phyloP scores from a whole-genome alignment of 2,113 vertebrate species.

The Mellivora capensis region DNA sequence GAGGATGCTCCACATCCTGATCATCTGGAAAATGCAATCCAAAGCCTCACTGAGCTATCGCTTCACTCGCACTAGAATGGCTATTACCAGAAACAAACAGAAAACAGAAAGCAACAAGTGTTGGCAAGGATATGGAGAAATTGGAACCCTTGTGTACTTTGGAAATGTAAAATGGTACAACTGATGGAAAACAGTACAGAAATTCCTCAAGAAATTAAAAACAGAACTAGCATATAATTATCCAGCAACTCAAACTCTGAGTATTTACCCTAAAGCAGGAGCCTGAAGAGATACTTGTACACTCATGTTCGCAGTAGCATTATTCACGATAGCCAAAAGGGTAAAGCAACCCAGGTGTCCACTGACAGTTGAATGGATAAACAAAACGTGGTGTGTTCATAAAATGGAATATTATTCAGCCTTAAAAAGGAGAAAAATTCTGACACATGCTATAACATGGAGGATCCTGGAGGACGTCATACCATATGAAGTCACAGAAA shows the following conservation, averaged over 20 bases:
- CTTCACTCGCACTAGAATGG: neutral
- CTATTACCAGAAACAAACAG: neutral
- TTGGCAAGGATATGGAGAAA: neutral
- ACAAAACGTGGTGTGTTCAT: neutral
- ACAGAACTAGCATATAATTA: neutral
- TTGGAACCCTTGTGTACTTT: neutral
- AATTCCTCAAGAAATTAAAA: neutral
- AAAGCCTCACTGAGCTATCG: neutral
- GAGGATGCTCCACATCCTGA: neutral
- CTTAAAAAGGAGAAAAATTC: neutral
- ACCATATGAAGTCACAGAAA: neutral
- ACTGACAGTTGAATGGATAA: neutral
- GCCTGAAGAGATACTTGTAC: neutral
- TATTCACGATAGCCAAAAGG: neutral
- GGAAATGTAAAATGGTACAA: neutral
- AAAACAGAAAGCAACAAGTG: neutral
- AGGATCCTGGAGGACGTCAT: too few relatives aligned
- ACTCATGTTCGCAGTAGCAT: neutral
- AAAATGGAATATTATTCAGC: neutral
- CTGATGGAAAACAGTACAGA: neutral
- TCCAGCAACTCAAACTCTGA: neutral
- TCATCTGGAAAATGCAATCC: neutral
- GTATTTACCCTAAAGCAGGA: too few relatives aligned
- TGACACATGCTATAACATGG: neutral
- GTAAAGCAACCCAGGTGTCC: neutral